Evolutionary conservation across 1,140 invertebrate species (phyloP).

Genomic region (Zaprionus gabonicus): DNA sequence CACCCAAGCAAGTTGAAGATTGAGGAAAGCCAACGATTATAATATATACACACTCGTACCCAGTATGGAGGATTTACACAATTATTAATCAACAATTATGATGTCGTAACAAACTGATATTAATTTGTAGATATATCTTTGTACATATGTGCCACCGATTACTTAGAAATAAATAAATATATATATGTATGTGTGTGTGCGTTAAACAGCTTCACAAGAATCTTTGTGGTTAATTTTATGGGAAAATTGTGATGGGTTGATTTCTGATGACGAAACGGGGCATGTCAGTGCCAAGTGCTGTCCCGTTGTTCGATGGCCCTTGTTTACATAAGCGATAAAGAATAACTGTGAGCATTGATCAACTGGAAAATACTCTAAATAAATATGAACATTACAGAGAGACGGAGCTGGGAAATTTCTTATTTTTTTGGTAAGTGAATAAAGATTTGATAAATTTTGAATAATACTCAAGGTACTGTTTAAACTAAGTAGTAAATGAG

Average conservation of each 20-base stretch:
- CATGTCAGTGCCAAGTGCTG: constrained; percentile 75
- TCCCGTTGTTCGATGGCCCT: constrained; percentile 56
- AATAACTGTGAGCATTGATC: constrained; percentile 9
- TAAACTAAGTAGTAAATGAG: neutral
- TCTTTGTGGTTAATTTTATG: constrained; percentile 5
- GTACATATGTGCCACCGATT: constrained; percentile 65
- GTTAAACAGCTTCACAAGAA: constrained; percentile 47
- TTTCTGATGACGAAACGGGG: constrained; percentile 10
- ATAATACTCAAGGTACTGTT: neutral
- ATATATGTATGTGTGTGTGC: constrained; percentile 22
- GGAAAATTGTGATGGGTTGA: neutral
- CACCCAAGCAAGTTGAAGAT: constrained; percentile 25
- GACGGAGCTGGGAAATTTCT: neutral
- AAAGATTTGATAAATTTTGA: neutral
- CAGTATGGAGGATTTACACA: constrained; percentile 6
- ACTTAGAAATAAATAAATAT: constrained; percentile 55
- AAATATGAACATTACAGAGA: neutral
- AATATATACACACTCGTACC: constrained; percentile 6
- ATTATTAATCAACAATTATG: constrained; percentile 4
- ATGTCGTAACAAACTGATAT: constrained; percentile 31
- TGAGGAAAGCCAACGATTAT: neutral
- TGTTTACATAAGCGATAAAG: constrained; percentile 83
- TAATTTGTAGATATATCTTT: constrained; percentile 47
- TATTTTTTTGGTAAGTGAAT: neutral
- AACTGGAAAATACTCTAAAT: neutral